Evolutionary conservation across 1,140 invertebrate species (phyloP).

Genomic region (Metaphire vulgaris): DNA sequence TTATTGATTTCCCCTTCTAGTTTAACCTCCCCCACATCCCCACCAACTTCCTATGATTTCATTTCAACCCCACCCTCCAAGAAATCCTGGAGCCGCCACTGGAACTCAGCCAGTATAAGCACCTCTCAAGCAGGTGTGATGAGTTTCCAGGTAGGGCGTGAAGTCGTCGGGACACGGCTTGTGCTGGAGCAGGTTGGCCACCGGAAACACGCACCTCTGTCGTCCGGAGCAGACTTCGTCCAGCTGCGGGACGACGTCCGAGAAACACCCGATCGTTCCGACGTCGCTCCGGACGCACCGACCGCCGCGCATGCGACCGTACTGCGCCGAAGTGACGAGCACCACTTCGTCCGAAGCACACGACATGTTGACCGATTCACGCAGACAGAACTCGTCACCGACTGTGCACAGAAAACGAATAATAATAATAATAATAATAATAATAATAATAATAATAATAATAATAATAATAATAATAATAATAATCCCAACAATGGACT

Average conservation of each 20-base stretch:
- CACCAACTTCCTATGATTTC: too few relatives aligned
- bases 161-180: slow-evolving; percentile 9
- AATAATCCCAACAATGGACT: too few relatives aligned
- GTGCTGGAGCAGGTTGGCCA: background rate
- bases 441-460: too few relatives aligned
- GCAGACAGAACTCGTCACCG: slow-evolving; percentile 12
- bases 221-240: slow-evolving; percentile 14
- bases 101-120: too few relatives aligned
- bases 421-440: too few relatives aligned
- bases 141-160: background rate
- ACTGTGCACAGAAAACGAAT: too few relatives aligned
- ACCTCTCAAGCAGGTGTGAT: slow-evolving; percentile 13
- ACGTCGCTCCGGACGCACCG: slow-evolving; percentile 7
- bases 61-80: too few relatives aligned
- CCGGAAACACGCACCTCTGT: slow-evolving; percentile 7
- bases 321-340: slow-evolving; percentile 7
- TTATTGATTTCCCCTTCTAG: too few relatives aligned
- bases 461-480: too few relatives aligned
- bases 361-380: background rate
- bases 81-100: too few relatives aligned
- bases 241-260: slow-evolving; percentile 4
- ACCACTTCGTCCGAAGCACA: slow-evolving; percentile 12
- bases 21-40: too few relatives aligned
- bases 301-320: slow-evolving; percentile 9
- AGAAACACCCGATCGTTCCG: slow-evolving; percentile 8